These are phyloP conservation scores for Cherax destructor DNA, from an alignment of 1,140 invertebrate species.

Conservation along the genomic window DNA sequence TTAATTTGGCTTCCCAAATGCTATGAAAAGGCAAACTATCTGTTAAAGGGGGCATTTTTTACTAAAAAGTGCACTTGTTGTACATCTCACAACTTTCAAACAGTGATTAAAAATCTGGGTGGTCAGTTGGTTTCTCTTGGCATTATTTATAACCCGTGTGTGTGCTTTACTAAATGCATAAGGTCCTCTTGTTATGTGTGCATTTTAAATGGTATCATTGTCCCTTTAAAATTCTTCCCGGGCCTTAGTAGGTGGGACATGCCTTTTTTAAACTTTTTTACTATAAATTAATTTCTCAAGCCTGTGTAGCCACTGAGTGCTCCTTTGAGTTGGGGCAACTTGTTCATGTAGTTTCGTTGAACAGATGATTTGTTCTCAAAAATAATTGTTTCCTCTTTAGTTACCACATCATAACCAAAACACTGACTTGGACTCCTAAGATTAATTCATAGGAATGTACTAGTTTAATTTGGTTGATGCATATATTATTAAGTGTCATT, in stretches of 20 bases:
- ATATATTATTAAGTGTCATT: background rate
- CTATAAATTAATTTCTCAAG: background rate
- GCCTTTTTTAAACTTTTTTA: background rate
- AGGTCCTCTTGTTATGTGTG: background rate
- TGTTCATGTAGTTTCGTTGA: too few relatives aligned
- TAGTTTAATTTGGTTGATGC: too few relatives aligned
- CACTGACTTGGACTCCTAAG: too few relatives aligned
- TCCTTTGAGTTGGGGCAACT: background rate
- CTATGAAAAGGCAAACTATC: too few relatives aligned
- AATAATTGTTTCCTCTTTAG: too few relatives aligned
- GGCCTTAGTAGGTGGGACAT: background rate
- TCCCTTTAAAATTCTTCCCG: background rate
- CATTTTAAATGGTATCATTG: background rate
- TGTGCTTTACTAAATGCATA: background rate
- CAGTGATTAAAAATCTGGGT: conserved; percentile 38
- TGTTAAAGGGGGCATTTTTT: background rate
- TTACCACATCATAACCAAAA: too few relatives aligned
- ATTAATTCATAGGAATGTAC: too few relatives aligned
- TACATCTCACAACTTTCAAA: conserved; percentile 10
- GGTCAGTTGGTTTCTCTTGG: conserved; percentile 14
- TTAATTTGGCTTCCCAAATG: too few relatives aligned
- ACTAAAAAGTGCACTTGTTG: background rate
- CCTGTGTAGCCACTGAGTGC: conserved; percentile 13
- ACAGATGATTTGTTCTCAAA: too few relatives aligned
- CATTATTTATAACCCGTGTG: background rate